Base-by-base conservation (phyloP, 2,113 vertebrate species). In the Camelus dromedarius region DNA sequence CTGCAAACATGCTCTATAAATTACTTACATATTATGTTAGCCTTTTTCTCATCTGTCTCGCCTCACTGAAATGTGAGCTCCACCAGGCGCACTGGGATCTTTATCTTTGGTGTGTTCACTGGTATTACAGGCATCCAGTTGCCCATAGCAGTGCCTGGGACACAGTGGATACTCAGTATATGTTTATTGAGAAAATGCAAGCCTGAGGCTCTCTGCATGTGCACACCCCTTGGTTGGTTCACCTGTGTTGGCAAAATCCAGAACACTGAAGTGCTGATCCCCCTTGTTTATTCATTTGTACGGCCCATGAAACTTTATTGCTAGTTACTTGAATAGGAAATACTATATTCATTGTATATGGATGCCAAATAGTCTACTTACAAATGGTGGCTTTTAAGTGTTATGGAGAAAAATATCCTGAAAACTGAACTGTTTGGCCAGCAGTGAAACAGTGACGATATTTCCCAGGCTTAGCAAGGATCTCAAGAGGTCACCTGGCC, bases 151-250 rank as follows among this genome's bases (percentile, higher is more conserved):
- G 22, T 14, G 12, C 62, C 56, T 19, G 75, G 58, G 48, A 66
- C 10, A 1, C 3, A 52, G 38, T 0, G 5, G 9, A 8, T 52
- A 19, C 9, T 70, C 54, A 14, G 38, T 8, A 4, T 58, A 32
- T 18, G 0, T 18, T 15, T 8, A 14, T 1, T 35, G 32, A 35
- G 67, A 62, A 64, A 89, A 30, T 6, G 30, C 48, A 62, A 15
- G 16, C n/a, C 46, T 16, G 24, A 16, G 11, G 42, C 42, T 20
- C 0, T 60, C 26, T 60, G 28, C 12, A 2, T 5, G n/a, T 54
- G 26, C 16, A 2, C 16, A 0, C 4, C 13, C 18, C 2, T 50
- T 60, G 20, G 5, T 69, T 52, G 14, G n/a, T n/a, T 56, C 2
- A 0, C 9, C 9, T 32, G 4, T 16, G 26, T 56, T 38, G 32